These are phyloP conservation scores for Eptatretus atami DNA, from an alignment of 2,797 vertebrate species.

Conservation along the genomic window DNA sequence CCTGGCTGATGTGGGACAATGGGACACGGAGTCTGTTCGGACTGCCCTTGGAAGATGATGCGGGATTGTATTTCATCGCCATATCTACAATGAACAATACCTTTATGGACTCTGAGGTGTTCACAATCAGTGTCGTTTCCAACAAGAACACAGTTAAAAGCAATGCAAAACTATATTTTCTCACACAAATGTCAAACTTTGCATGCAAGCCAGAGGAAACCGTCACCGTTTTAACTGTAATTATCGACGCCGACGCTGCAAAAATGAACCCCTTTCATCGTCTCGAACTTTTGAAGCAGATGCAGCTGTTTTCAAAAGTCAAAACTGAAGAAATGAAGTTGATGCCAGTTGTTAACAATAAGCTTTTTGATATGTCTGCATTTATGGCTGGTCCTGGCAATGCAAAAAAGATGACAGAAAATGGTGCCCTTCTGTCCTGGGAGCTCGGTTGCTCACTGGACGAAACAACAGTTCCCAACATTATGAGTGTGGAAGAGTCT, in stretches of 20 bases:
- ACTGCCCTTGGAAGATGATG: conserved; percentile 58
- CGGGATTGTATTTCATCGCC: conserved; percentile 61
- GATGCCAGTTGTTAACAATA: conserved; percentile 80
- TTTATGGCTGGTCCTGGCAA: conserved; percentile 97
- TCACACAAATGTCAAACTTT: conserved; percentile 15
- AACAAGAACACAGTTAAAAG: conserved; percentile 45
- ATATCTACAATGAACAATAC: conserved; percentile 22
- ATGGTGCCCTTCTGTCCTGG: conserved; percentile 74
- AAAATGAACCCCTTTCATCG: conserved; percentile 71
- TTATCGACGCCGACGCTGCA: conserved; percentile 70
- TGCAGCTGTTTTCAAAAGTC: conserved; percentile 57
- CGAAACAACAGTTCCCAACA: conserved; percentile 53
- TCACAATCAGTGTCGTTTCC: conserved; percentile 60
- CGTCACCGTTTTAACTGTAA: conserved; percentile 62
- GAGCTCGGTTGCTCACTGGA: conserved; percentile 68
- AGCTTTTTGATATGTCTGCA: conserved; percentile 89
- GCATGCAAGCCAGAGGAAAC: conserved; percentile 41
- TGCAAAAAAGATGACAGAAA: conserved; percentile 91
- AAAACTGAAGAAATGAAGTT: conserved; percentile 52
- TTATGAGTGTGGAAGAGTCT: conserved; percentile 44
- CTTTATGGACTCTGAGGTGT: conserved; percentile 36
- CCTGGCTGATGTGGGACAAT: conserved; percentile 55
- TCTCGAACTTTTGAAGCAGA: conserved; percentile 37
- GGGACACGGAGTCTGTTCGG: conserved; percentile 32
- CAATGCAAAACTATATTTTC: conserved; percentile 17